Evolutionary conservation across 2,797 vertebrate species (phyloP).

Genomic region (Schizothorax lantsangensis): DNA sequence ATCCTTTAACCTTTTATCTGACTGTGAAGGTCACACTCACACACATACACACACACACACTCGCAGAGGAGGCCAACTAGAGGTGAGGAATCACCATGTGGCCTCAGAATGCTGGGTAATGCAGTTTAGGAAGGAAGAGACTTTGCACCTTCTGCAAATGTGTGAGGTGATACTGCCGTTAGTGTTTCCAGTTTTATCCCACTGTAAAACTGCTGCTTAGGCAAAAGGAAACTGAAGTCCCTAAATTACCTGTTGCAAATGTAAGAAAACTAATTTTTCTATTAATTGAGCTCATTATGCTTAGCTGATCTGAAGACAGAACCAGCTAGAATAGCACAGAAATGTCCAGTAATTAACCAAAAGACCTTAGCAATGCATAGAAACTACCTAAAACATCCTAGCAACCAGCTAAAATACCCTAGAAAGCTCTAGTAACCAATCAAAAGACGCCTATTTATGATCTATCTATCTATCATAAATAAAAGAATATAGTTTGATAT

Average conservation of each 20-base stretch:
- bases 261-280: not conserved
- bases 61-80: slow-evolving; percentile 31
- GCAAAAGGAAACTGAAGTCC: not conserved
- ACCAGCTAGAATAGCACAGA: too few relatives aligned
- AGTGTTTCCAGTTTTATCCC: slow-evolving; percentile 16
- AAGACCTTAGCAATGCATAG: not conserved
- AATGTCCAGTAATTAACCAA: too few relatives aligned
- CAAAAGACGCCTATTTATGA: not conserved
- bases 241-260: slow-evolving; percentile 10
- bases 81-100: slow-evolving; percentile 43
- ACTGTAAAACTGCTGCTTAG: slow-evolving; percentile 16
- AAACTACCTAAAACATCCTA: not conserved
- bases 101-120: slow-evolving; percentile 40
- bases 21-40: slow-evolving; percentile 31
- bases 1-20: slow-evolving; percentile 43
- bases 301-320: too few relatives aligned
- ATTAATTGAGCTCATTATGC: not conserved
- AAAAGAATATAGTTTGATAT: too few relatives aligned
- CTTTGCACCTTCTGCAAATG: slow-evolving; percentile 33
- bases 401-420: not conserved
- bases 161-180: slow-evolving; percentile 36
- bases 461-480: too few relatives aligned
- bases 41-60: not conserved
- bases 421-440: not conserved
- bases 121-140: slow-evolving; percentile 9